These are phyloP conservation scores for Tanaodytes sp. DNA, from an alignment of 2,888 invertebrate genomes.

Conservation along the genomic window DNA sequence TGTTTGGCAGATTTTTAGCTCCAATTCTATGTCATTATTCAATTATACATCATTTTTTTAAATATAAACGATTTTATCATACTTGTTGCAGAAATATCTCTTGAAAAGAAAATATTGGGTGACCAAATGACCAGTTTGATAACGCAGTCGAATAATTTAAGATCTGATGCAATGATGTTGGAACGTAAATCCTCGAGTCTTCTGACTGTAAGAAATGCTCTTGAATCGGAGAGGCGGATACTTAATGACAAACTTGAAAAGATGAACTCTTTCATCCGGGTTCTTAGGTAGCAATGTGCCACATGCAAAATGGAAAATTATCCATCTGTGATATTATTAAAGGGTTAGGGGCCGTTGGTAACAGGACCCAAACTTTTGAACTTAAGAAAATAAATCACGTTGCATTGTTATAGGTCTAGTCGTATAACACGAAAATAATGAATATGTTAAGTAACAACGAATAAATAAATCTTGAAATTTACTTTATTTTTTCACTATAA, in stretches of 20 bases:
- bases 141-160: constrained; percentile 63
- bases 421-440: constrained; percentile 7
- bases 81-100: constrained; percentile 65
- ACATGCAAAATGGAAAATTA: constrained; percentile 71
- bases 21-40: too few relatives aligned
- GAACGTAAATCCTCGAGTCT: constrained; percentile 67
- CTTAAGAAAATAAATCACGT: constrained; percentile 45
- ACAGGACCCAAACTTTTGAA: constrained; percentile 46
- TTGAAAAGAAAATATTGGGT: constrained; percentile 64
- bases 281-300: constrained; percentile 69
- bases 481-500: too few relatives aligned
- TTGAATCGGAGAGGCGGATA: constrained; percentile 66
- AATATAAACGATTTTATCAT: too few relatives aligned
- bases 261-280: constrained; percentile 66
- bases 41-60: too few relatives aligned
- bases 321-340: constrained; percentile 72
- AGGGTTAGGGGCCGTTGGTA: constrained; percentile 69
- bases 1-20: too few relatives aligned
- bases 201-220: constrained; percentile 61
- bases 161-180: constrained; percentile 65
- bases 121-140: constrained; percentile 65
- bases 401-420: constrained; percentile 1
- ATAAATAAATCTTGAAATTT: too few relatives aligned
- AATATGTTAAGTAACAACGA: constrained; percentile 27
- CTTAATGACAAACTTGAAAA: constrained; percentile 67